Base-by-base conservation (phyloP, 2,797 vertebrate species). In the Ctenochaetus hawaiiensis region DNA sequence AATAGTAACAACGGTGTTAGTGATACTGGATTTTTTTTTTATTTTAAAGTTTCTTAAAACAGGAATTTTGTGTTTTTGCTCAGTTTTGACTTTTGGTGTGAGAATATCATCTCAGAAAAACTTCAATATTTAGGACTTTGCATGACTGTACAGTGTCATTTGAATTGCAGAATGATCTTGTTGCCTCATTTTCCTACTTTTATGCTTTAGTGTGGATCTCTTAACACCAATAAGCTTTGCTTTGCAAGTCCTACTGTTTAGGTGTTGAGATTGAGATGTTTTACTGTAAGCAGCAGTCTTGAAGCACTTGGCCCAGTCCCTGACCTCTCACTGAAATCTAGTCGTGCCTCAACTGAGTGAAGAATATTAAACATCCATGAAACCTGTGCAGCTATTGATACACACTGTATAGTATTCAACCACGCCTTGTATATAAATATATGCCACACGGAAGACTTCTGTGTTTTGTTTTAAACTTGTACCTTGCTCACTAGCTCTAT, bases 331-430 rank as follows among this genome's bases (percentile, higher is more conserved):
- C 88, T 89, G 64, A 91, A 80, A 92, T 90, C 84, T 92, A 84
- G 78, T 88, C 30, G 81, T 91, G 91, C 89, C 91, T 92, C 87
- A 86, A 85, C 89, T 87, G 87, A 91, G 90, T 91, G 85, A 89
- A 89, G 86, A 91, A 85, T 84, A 84, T 72, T 58, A 84, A 89
- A 91, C 85, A 92, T 84, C 87, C 86, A 92, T 87, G 79, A 90
- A 93, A 92, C 87, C 85, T 88, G 90, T 93, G 92, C 92, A 93
- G 92, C 92, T 92, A 94, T 86, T 87, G 90, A 94, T 89, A 90
- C 89, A 93, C 92, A 93, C 92, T 95, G 94, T 95, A 94, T 93
- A 95, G 93, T 95, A 93, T 95, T 95, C 92, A 92, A 91, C 86
- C 93, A 94, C 80, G 86, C 92, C 87, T 92, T 95, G 94, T 95